Evolutionary conservation across 1,140 invertebrate genomes (phyloP).

Genomic region (Brachionus plicatilis): DNA sequence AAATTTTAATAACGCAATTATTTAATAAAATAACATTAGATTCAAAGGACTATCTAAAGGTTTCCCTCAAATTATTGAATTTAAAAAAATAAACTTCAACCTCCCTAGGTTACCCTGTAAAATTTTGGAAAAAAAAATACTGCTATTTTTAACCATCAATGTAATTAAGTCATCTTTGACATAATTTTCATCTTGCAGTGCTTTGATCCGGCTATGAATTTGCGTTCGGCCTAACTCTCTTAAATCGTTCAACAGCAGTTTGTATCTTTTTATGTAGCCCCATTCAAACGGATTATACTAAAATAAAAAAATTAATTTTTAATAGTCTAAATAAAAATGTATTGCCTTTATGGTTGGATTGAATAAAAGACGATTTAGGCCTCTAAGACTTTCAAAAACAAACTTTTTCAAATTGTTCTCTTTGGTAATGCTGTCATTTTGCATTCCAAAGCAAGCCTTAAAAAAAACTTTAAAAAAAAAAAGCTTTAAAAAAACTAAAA

Average conservation of each 20-base stretch:
- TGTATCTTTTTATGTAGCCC: neutral
- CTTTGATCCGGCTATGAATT: neutral
- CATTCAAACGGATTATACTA: slow-evolving; percentile 37
- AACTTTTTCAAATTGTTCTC: neutral
- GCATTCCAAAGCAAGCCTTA: neutral
- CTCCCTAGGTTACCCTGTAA: too few species aligned
- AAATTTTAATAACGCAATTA: too few species aligned
- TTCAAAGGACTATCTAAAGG: too few species aligned
- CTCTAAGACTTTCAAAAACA: slow-evolving; percentile 17
- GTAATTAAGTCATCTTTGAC: slow-evolving; percentile 9
- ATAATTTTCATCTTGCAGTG: neutral
- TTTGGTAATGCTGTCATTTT: neutral
- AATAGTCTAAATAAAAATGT: too few species aligned
- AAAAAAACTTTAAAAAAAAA: neutral
- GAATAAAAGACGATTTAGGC: neutral
- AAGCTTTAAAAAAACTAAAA: neutral
- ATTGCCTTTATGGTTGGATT: neutral
- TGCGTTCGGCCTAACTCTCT: neutral
- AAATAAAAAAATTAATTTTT: too few species aligned
- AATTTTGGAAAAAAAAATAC: neutral
- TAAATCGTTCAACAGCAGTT: neutral
- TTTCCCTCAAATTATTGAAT: too few species aligned
- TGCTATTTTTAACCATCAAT: neutral
- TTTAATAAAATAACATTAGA: too few species aligned
- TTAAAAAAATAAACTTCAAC: too few species aligned